Evolutionary conservation across 2,888 invertebrate species (phyloP).

Genomic region (Acleris emargana): DNA sequence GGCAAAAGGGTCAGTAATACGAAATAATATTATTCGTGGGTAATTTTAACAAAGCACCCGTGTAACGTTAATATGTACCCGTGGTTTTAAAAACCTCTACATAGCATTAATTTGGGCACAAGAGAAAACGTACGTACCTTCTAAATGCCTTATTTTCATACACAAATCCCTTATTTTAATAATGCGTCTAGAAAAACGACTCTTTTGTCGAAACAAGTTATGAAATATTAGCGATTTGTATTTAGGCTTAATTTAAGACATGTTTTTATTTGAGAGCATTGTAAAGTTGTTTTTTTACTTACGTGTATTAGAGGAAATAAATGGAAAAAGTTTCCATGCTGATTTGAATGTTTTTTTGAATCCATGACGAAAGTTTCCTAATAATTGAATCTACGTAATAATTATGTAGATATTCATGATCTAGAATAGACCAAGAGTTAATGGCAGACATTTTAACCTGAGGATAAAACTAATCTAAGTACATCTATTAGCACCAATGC

Average conservation of each 20-base stretch:
- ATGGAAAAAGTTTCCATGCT: too few species aligned
- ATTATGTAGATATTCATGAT: too few species aligned
- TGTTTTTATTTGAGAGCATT: neutral
- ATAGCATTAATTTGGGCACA: slow-evolving; percentile 21
- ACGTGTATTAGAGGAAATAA: too few species aligned
- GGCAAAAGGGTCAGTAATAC: slow-evolving; percentile 20
- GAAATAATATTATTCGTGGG: slow-evolving; percentile 24
- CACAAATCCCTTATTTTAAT: slow-evolving; percentile 31
- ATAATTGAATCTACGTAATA: too few species aligned
- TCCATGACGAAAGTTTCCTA: too few species aligned
- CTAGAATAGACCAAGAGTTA: too few species aligned
- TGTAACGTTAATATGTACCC: slow-evolving; percentile 6
- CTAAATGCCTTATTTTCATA: slow-evolving; percentile 34
- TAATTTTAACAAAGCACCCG: slow-evolving; percentile 22
- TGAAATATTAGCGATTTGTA: neutral
- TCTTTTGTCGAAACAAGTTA: neutral
- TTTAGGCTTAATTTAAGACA: neutral
- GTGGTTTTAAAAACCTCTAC: slow-evolving; percentile 14
- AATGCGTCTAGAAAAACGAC: slow-evolving; percentile 27
- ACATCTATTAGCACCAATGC: too few species aligned
- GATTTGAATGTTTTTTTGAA: too few species aligned
- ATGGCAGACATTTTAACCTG: too few species aligned
- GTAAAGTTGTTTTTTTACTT: neutral
- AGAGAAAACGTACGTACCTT: slow-evolving; percentile 28
- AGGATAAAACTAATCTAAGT: too few species aligned